Evolutionary conservation across 2,888 invertebrate species (phyloP), one percentile per base, ranked within the genome.

Genomic region (Polyommatus iphigenia): DNA sequence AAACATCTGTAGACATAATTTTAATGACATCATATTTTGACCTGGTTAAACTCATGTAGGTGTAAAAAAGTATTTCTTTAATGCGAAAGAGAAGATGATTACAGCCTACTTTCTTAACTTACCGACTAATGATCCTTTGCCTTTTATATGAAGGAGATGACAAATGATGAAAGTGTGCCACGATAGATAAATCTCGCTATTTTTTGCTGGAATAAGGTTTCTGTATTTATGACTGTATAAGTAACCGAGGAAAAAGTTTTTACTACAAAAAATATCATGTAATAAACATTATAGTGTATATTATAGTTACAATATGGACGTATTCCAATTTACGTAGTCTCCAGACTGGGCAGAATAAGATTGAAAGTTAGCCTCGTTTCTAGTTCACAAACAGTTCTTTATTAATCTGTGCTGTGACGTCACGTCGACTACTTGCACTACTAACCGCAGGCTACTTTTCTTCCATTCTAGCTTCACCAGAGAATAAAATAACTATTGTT

Each of bases 341-440:
- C 67, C 67, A 32, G 29, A 67, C 67, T 67, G 29, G 32, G 6
- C 5, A 67, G 29, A 67, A 32, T 67, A 67, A 67, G 67, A 67
- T 67, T 29, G 67, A 67, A 67, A 67, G 67, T 67, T 67, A 67
- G 29, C 67, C 67, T 20, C 29, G 67, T 67, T 67, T 29, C 67
- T 67, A 67, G 67, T 15, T 29, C 67, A 29, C 67, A 67, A 24
- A 67, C 15, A 67, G 29, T 5, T 29, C 24, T 29, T 62, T 29
- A 15, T 29, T 24, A 24, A 62, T 67, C 29, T 67, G 29, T 29
- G 67, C 67, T 29, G 29, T 67, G 67, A 67, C 67, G 67, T 67
- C 67, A 67, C 67, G 67, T 67, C 18, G 29, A 5, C 67, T n/a
- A n/a, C n/a, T n/a, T n/a, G n/a, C n/a, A n/a, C n/a, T n/a, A n/a